Evolutionary conservation across 2,113 vertebrate genomes (phyloP).

Genomic region (Lonchura striata): DNA sequence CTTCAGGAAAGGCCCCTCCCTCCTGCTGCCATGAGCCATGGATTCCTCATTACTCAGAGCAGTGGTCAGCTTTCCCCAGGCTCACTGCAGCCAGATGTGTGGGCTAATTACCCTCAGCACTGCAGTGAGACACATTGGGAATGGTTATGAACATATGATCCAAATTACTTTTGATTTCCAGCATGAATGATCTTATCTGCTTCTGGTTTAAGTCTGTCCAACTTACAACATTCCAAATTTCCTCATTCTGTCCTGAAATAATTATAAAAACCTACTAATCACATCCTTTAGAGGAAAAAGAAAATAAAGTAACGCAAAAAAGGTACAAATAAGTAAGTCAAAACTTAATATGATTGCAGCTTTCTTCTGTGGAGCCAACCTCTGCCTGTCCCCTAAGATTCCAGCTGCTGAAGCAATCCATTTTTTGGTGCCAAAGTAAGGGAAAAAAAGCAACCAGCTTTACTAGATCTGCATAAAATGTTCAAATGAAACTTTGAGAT

Average conservation of each 20-base stretch:
- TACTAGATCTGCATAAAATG: background rate
- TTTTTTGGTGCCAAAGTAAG: background rate
- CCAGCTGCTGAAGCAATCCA: conserved; percentile 2
- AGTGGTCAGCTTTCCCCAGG: background rate
- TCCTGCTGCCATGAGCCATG: background rate
- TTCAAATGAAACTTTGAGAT: background rate
- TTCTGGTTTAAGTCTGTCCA: conserved; percentile 57
- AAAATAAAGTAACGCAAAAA: background rate
- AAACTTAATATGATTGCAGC: background rate
- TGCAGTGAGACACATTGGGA: background rate
- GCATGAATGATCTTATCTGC: conserved; percentile 51
- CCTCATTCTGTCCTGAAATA: conserved; percentile 40
- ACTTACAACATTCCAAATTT: background rate
- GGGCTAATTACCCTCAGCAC: background rate
- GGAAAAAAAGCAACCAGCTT: background rate
- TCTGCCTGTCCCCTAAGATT: background rate
- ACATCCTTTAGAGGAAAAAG: background rate
- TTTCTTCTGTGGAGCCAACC: background rate
- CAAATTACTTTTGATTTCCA: conserved; percentile 44
- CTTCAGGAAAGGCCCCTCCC: background rate
- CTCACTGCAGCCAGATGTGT: conserved; percentile 24
- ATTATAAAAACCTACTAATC: conserved; percentile 4
- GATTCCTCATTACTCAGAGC: background rate
- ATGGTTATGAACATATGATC: conserved; percentile 44
- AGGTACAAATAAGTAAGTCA: background rate